A percentile compares a stretch with the other conserved stretches of the same genome.
phyloP scores from a whole-genome alignment of 2,113 vertebrate genomes.

The Aptenodytes patagonicus region DNA sequence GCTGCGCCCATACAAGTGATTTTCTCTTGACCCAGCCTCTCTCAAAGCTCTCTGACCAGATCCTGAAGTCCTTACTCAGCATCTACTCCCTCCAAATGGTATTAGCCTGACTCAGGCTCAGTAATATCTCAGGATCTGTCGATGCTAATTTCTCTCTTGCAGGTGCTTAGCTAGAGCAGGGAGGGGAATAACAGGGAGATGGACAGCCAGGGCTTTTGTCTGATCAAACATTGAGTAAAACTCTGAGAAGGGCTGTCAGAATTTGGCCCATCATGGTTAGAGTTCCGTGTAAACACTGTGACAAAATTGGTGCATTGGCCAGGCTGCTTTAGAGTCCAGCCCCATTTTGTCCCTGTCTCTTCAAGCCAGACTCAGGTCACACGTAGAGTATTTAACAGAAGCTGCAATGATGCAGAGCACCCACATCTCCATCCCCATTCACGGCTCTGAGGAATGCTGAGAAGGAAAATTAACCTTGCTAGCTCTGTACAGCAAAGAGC shows the following conservation, averaged over 20 bases:
- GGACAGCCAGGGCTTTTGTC: not conserved
- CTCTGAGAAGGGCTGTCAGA: not conserved
- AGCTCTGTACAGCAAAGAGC: not conserved
- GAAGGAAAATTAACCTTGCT: not conserved
- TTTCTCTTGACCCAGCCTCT: not conserved
- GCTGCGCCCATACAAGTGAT: not conserved
- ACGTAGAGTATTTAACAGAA: not conserved
- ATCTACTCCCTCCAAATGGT: not conserved
- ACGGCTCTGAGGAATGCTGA: not conserved
- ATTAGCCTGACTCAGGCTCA: not conserved
- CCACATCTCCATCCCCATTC: not conserved
- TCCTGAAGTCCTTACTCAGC: conserved; percentile 9
- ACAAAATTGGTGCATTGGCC: not conserved
- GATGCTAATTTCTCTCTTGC: not conserved
- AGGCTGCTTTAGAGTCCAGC: not conserved
- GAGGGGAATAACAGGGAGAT: not conserved
- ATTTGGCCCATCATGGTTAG: not conserved
- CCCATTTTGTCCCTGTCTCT: not conserved
- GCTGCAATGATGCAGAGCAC: not conserved
- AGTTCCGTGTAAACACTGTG: not conserved
- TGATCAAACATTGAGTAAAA: not conserved
- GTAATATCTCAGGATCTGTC: not conserved
- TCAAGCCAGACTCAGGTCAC: not conserved
- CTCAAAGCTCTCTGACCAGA: not conserved
- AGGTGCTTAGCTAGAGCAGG: not conserved